Evolutionary conservation across 2,113 vertebrate genomes (phyloP).

Genomic region (Promerops cafer): DNA sequence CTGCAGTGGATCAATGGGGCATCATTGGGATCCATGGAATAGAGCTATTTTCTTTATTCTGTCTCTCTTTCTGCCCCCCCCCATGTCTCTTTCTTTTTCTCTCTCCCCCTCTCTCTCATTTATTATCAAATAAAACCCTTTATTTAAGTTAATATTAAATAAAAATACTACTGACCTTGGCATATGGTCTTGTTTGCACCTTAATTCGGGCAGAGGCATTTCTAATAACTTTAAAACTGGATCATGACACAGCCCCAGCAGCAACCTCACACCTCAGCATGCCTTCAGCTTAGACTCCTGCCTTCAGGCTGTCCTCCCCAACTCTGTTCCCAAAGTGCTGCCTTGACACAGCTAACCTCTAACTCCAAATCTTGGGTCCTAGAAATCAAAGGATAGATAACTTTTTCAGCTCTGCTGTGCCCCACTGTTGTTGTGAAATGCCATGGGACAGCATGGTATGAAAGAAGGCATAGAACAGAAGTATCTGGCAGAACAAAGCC

Average conservation of each 20-base stretch:
- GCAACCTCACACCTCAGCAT: background rate
- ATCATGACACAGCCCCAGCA: background rate
- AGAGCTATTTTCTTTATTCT: background rate
- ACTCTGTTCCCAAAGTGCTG: background rate
- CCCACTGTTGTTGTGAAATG: background rate
- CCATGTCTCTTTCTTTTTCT: background rate
- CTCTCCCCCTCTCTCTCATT: background rate
- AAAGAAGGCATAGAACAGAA: constrained; percentile 2
- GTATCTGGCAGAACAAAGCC: background rate
- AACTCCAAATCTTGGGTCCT: background rate
- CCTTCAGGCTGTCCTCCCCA: background rate
- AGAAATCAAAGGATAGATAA: background rate
- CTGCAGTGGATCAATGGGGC: background rate
- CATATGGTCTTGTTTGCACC: background rate
- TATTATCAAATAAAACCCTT: background rate
- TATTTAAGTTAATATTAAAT: background rate
- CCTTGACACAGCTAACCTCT: background rate
- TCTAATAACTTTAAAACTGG: background rate
- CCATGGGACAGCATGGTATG: background rate
- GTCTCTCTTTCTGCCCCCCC: background rate
- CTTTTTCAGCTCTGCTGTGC: background rate
- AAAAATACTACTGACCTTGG: background rate
- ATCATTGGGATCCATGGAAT: background rate
- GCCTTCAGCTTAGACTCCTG: background rate
- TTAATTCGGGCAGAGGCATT: background rate